Base-by-base conservation (phyloP, 2,797 vertebrate genomes). In the Echeneis naucrates region DNA sequence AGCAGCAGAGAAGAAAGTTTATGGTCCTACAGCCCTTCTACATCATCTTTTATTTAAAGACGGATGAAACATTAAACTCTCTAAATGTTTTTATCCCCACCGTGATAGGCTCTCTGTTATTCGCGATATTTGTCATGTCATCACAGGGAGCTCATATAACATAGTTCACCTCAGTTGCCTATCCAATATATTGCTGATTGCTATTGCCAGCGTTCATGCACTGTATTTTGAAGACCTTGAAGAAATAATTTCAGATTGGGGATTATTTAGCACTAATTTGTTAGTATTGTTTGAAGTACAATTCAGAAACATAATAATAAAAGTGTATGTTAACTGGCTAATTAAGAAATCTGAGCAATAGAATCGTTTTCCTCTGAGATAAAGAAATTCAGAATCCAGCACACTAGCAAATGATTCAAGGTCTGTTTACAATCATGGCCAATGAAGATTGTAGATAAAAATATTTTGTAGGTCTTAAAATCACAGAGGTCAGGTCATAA, bases 41-140 rank as follows among this genome's bases (percentile, higher is more conserved):
- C 73, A 52, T 68, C 75, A 89, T 90, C 52, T 90, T 88, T 91
- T 87, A 90, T 92, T 88, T 85, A 89, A 88, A 82, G 85, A 78
- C 26, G 75, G 80, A 91, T 90, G 87, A 91, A 91, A 93, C 80
- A 87, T 92, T 90, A 82, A 90, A 88, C 70, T 81, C 62, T 80
- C 32, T 47, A 74, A 74, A 72, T 35, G 65, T 13, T 48, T 54
- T 71, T 62, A 37, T 45, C 33, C 23, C 23, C 38, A n/a, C n/a
- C 21, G 24, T 9, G 55, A 21, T 44, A 24, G 33, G 35, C 61
- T 26, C 55, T 76, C 63, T 68, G 62, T 32, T 52, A 70, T 60
- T 40, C n/a, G n/a, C n/a, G 82, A 76, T 73, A 66, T 72, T n/a
- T 72, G 66, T 83, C 73, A 78, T 71, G 56, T 62, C 68, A 38